Conservation (phyloP, 2,113 vertebrate species). For the Bolborhynchus lineola region DNA sequence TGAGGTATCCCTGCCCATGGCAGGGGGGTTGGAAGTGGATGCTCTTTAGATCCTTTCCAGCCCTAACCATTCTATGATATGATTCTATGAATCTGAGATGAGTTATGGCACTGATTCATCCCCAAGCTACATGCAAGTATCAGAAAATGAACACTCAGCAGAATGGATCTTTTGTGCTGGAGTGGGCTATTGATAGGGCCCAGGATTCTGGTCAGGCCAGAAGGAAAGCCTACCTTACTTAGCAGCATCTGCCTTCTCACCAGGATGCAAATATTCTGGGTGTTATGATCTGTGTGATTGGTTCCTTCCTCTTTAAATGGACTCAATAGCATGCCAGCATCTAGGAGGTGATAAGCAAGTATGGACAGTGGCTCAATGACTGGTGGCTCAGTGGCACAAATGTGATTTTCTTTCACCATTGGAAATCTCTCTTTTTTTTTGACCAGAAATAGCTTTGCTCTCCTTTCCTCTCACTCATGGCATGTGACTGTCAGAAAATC, state of each 20-base stretch:
- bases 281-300: neutral
- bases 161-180: neutral
- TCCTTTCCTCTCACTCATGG: neutral
- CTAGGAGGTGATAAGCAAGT: neutral
- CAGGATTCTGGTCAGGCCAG: neutral
- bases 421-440: neutral
- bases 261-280: neutral
- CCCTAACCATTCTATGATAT: neutral
- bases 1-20: neutral
- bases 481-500: neutral
- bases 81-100: neutral
- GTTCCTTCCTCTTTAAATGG: neutral
- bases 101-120: neutral
- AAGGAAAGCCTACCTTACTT: neutral
- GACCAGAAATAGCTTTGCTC: neutral
- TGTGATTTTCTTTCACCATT: neutral
- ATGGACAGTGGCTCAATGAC: neutral
- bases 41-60: neutral
- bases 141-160: neutral
- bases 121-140: neutral
- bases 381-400: neutral
- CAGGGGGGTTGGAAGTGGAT: neutral
- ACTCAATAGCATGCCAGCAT: neutral
- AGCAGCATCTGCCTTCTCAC: neutral
- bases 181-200: accelerated